phyloP scores from a whole-genome alignment of 2,888 invertebrate genomes.

The Schizotus pectinicornis region DNA sequence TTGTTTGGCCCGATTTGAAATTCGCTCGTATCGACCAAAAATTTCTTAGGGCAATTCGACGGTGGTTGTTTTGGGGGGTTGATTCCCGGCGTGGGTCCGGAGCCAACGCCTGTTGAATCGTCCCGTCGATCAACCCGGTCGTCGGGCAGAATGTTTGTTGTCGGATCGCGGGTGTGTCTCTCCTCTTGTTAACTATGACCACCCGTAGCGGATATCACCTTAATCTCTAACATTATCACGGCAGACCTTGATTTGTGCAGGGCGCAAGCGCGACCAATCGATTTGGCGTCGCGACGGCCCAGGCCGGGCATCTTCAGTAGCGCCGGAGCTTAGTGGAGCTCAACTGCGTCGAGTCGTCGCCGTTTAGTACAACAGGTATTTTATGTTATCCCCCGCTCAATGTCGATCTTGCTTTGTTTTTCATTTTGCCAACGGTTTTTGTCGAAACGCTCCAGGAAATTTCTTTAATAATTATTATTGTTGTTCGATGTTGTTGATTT shows the following conservation, averaged over 20 bases:
- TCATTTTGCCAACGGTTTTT: neutral
- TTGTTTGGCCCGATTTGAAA: too few species aligned
- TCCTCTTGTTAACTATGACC: conserved; percentile 16
- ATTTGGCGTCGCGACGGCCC: conserved; percentile 64
- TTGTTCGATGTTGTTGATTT: neutral
- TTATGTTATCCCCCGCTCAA: conserved; percentile 31
- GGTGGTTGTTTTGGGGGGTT: too few species aligned
- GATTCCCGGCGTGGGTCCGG: too few species aligned
- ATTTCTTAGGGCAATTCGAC: too few species aligned
- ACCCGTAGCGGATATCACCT: conserved; percentile 33
- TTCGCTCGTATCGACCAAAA: too few species aligned
- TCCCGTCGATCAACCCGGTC: too few species aligned
- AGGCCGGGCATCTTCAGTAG: conserved; percentile 58
- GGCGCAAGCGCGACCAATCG: conserved; percentile 62
- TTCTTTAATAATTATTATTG: too few species aligned
- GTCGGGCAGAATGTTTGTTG: too few species aligned
- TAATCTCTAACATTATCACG: conserved; percentile 40
- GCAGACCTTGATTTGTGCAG: conserved; percentile 34
- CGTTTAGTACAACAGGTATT: conserved; percentile 53
- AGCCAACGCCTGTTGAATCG: too few species aligned
- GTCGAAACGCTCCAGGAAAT: neutral
- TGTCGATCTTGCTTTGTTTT: conserved; percentile 1
- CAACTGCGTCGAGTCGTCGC: conserved; percentile 54
- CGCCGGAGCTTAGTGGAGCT: conserved; percentile 60
- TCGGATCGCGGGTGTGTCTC: too few species aligned